Evolutionary conservation across 1,140 invertebrate genomes (phyloP).

Genomic region (Leptopilina boulardi): DNA sequence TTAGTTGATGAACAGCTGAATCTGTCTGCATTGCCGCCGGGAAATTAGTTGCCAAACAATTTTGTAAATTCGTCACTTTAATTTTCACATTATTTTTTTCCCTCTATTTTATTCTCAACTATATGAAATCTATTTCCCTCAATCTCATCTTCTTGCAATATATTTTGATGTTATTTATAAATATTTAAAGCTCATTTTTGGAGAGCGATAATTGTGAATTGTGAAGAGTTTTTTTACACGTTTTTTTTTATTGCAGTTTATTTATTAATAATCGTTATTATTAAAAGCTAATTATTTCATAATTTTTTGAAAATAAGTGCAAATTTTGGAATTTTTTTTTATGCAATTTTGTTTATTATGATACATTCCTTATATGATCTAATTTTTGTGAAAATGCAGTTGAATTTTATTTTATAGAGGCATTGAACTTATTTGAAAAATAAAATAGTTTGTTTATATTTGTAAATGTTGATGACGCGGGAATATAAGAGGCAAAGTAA

Average conservation of each 20-base stretch:
- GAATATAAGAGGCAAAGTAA: constrained; percentile 65
- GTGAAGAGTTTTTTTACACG: background rate
- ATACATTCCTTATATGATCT: no score
- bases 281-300: no score
- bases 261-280: background rate
- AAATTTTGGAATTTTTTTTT: no score
- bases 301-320: no score
- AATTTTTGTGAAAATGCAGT: no score
- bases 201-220: constrained; percentile 3
- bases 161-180: constrained; percentile 5
- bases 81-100: background rate
- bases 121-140: background rate
- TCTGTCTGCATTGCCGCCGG: background rate
- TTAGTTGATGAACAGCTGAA: constrained; percentile 26
- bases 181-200: constrained; percentile 1
- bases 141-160: constrained; percentile 9
- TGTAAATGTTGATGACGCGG: constrained; percentile 30
- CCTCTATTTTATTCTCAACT: background rate
- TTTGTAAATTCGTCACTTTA: background rate
- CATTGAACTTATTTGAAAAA: no score
- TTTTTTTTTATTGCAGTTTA: background rate
- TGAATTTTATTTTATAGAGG: no score
- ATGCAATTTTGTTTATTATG: no score
- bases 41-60: constrained; percentile 11
- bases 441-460: background rate